Evolutionary conservation across 1,140 invertebrate species (phyloP).

Genomic region (Rhagoletis pomonella): DNA sequence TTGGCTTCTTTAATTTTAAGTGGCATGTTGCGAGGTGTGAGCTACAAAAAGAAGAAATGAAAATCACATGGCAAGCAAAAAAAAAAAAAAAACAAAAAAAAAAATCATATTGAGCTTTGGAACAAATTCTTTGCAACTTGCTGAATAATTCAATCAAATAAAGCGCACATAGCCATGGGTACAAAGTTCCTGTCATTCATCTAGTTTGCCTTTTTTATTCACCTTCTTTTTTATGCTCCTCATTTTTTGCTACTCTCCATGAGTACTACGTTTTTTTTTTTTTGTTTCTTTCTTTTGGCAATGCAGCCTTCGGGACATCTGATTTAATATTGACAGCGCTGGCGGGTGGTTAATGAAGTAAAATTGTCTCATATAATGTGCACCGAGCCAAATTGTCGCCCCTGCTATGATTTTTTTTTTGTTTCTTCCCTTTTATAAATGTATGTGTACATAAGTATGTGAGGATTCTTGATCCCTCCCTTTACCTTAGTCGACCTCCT

Average conservation of each 20-base stretch:
- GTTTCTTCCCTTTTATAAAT: background rate
- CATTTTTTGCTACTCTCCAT: background rate
- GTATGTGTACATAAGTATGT: background rate
- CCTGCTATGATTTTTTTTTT: background rate
- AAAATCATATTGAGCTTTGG: background rate
- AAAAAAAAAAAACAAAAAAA: background rate
- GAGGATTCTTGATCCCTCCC: background rate
- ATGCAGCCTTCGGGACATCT: constrained; percentile 24
- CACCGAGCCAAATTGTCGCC: constrained; percentile 34
- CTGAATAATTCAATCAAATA: constrained; percentile 57
- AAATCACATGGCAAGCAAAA: background rate
- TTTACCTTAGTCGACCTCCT: background rate
- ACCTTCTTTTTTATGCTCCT: background rate
- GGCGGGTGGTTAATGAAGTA: constrained; percentile 49
- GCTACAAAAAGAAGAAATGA: constrained; percentile 12
- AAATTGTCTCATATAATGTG: constrained; percentile 48
- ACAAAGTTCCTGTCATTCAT: constrained; percentile 31
- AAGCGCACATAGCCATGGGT: constrained; percentile 29
- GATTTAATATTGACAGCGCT: constrained; percentile 44
- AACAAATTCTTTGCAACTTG: constrained; percentile 51
- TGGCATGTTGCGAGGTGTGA: constrained; percentile 39
- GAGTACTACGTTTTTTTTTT: background rate
- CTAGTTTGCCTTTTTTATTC: background rate
- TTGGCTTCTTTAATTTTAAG: constrained; percentile 51
- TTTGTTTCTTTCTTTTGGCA: constrained; percentile 4